Evolutionary conservation across 2,113 vertebrate species (phyloP), one percentile per base, ranked within the genome.

Genomic region (Saccopteryx bilineata): DNA sequence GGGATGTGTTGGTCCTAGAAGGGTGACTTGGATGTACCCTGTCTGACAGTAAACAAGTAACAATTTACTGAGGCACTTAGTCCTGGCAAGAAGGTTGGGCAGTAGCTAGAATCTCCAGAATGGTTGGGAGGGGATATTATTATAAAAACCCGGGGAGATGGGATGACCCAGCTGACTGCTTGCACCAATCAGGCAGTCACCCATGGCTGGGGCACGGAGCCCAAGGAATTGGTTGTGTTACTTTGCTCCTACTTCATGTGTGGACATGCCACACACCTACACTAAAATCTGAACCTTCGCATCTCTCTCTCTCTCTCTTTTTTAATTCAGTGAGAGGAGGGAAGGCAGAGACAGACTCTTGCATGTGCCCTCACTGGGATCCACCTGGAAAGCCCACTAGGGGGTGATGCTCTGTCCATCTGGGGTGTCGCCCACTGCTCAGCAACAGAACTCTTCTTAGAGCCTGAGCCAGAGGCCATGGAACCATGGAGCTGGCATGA

Each of bases 131-230:
- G 61, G n/a, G n/a, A 39, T 8, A 21, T 69, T 9, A 48, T 65
- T 58, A 39, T 74, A 31, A 90, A 85, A 21, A 87, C 4, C 28
- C 23, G 8, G 58, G 26, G 12, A 60, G 23, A 12, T 28, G 46
- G 31, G 14, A 10, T 2, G 26, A 18, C 11, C 66, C 21, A 39
- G 2, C 21, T 23, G 46, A 23, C 24, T 60, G 83, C 54, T 58
- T 52, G 28, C 17, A 1, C 71, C 50, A 2, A 0, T 60, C 1
- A 12, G 46, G 39, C 63, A 24, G 63, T 13, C 0, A 2, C 24
- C 61, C 2, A 1, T 17, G 23, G 11, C 10, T 12, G 46, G 68
- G 9, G 1, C 19, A 3, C 5, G n/a, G 68, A 2, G 21, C 50
- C 54, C 5, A 4, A 48, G 31, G 9, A 69, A 24, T 75, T 15